Conservation (phyloP, 2,888 invertebrate genomes). For the Zaprionus lineosus region DNA sequence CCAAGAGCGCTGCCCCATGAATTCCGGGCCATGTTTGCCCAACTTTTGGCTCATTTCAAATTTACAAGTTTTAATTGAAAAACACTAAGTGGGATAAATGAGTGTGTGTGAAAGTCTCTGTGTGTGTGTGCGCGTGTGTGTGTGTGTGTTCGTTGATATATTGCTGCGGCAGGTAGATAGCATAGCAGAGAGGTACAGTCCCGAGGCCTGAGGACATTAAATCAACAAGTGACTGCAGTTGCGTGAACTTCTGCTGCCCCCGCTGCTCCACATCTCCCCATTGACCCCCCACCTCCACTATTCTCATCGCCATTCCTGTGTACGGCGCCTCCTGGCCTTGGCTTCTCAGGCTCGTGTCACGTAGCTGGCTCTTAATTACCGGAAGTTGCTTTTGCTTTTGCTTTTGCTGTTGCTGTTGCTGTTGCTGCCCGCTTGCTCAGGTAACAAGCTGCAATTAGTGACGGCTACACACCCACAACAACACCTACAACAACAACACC, state of each 20-base stretch:
- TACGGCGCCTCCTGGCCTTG: neutral
- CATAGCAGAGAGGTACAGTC: conserved; percentile 10
- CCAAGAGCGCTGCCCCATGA: conserved; percentile 10
- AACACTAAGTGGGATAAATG: conserved; percentile 56
- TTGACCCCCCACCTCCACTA: too few species aligned
- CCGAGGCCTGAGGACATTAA: conserved; percentile 16
- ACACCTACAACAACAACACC: conserved; percentile 11
- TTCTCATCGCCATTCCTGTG: too few species aligned
- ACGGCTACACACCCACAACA: conserved; percentile 56
- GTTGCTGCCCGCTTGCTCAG: conserved; percentile 23
- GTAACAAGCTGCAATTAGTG: conserved; percentile 69
- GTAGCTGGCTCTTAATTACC: conserved; percentile 61
- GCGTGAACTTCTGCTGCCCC: neutral
- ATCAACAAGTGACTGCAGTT: conserved; percentile 48
- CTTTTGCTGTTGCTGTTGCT: too few species aligned
- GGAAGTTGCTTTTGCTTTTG: conserved; percentile 61
- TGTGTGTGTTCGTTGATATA: conserved; percentile 43
- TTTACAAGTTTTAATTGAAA: conserved; percentile 74
- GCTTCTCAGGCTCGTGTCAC: conserved; percentile 33
- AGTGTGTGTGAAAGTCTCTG: too few species aligned
- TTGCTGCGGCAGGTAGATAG: conserved; percentile 55
- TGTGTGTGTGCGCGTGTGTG: too few species aligned
- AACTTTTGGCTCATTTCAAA: conserved; percentile 59
- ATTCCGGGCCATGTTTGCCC: conserved; percentile 33
- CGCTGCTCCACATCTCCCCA: too few species aligned